These are phyloP conservation scores for Scalopus aquaticus DNA, from an alignment of 2,113 vertebrate genomes.

Conservation along the genomic window DNA sequence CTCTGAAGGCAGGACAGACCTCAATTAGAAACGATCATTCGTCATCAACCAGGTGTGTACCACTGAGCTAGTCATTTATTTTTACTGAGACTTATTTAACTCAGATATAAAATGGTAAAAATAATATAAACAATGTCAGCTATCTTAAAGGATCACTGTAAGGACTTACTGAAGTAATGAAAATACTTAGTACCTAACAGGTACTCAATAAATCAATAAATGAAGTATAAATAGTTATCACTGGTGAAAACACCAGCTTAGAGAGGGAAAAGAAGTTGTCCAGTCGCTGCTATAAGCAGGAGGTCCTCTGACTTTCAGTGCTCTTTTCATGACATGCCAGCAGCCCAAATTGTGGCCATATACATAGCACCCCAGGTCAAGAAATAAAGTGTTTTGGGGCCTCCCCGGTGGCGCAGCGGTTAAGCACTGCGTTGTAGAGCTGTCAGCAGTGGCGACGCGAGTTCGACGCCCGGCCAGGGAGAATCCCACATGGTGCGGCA, in stretches of 20 bases:
- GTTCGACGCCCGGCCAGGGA: no score
- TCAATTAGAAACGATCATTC: not conserved
- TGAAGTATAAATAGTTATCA: not conserved
- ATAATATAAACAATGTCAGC: not conserved
- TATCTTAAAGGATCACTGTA: not conserved
- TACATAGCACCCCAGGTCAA: not conserved
- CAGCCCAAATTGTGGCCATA: not conserved
- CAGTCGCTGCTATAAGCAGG: not conserved
- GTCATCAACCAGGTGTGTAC: not conserved
- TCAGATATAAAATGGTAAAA: conserved; percentile 13
- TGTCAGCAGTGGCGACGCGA: no score
- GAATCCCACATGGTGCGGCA: no score
- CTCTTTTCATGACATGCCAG: not conserved
- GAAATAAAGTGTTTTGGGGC: not conserved
- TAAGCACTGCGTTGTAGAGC: no score
- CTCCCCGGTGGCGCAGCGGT: no score
- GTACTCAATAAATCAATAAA: not conserved
- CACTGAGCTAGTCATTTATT: not conserved
- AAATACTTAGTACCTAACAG: not conserved
- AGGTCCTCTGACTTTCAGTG: not conserved
- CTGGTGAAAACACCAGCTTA: not conserved
- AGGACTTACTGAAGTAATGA: not conserved
- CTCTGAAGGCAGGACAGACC: not conserved
- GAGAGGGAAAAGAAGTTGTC: not conserved
- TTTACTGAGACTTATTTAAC: not conserved